These are phyloP conservation scores for Heliconius sara DNA, from an alignment of 2,888 invertebrate genomes.

Conservation along the genomic window DNA sequence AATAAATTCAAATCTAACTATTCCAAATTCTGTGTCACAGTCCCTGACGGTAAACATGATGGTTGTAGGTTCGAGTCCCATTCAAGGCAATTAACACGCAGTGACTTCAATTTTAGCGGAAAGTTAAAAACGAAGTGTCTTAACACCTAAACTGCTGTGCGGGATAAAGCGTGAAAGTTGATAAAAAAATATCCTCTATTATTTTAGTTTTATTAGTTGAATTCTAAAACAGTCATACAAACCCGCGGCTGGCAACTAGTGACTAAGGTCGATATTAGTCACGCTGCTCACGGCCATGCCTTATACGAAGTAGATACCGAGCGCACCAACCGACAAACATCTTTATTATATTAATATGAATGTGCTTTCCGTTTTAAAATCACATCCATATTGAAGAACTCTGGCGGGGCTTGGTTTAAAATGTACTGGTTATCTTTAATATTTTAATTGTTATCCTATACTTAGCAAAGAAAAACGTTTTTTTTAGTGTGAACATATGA, in stretches of 20 bases:
- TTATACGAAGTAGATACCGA: slow-evolving; percentile 31
- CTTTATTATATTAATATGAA: slow-evolving; percentile 26
- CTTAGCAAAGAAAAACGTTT: no score
- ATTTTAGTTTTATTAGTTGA: not conserved
- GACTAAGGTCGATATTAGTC: slow-evolving; percentile 47
- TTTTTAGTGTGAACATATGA: no score
- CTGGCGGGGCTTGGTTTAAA: not conserved
- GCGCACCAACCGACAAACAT: slow-evolving; percentile 26
- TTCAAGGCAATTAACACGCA: no score
- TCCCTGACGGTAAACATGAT: no score
- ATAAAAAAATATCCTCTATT: not conserved
- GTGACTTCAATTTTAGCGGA: no score
- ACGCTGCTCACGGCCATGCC: slow-evolving; percentile 46
- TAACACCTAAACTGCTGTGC: not conserved
- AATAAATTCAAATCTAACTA: no score
- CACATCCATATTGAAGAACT: not conserved
- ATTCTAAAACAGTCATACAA: slow-evolving; percentile 5
- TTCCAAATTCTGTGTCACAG: no score
- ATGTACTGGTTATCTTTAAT: not conserved
- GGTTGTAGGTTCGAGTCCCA: no score
- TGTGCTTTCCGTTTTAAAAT: slow-evolving; percentile 22
- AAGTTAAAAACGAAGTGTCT: not conserved
- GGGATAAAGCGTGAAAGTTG: not conserved
- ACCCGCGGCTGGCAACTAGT: slow-evolving; percentile 28
- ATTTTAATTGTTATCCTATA: not conserved